Conservation (phyloP, 2,113 vertebrate species). For the Cathartes aura region DNA sequence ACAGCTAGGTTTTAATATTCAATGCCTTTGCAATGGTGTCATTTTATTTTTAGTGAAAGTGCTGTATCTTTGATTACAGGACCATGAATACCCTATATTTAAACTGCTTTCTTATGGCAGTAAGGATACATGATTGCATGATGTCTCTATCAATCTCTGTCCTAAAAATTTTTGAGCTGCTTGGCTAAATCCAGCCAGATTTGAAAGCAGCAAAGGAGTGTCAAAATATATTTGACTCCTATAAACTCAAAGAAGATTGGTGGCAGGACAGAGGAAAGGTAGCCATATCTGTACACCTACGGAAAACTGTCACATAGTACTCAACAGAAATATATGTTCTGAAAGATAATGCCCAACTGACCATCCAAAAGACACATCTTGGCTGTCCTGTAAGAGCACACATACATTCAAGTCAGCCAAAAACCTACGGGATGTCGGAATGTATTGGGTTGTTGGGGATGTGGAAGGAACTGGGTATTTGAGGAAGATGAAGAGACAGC, state of each 20-base stretch:
- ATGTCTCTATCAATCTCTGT: neutral
- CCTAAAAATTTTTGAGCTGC: neutral
- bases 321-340: neutral
- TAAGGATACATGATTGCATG: neutral
- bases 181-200: neutral
- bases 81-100: neutral
- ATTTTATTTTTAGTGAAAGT: slow-evolving; percentile 14
- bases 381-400: neutral
- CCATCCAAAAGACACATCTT: neutral
- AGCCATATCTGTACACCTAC: neutral
- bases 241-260: neutral
- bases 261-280: neutral
- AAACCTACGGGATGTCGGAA: neutral
- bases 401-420: neutral
- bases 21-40: neutral
- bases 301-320: neutral
- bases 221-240: neutral
- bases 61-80: neutral
- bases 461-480: neutral
- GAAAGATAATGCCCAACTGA: neutral
- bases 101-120: neutral
- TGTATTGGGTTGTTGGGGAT: neutral
- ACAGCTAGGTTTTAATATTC: neutral
- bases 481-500: neutral
- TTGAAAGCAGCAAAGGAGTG: neutral